Base-by-base conservation (phyloP, 2,888 invertebrate species). In the Malachius bipustulatus region DNA sequence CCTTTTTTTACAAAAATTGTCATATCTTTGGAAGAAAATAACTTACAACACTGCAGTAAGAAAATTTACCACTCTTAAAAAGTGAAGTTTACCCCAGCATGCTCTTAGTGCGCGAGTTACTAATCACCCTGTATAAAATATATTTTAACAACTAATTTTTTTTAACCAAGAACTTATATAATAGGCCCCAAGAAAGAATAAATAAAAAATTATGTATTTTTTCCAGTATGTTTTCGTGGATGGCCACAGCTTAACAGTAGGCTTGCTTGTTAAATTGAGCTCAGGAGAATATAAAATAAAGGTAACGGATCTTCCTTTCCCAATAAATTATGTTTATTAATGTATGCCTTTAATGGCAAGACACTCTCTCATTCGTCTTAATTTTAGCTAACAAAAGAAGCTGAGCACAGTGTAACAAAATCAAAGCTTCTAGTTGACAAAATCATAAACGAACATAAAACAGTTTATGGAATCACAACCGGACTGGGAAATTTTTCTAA, bases 231-330 rank as follows among this genome's bases (percentile, higher is more conserved):
- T 73, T n/a, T 63, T 64, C 26, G 42, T 75, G 44, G 73, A 73
- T 50, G 74, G 75, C 6, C 59, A 63, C 44, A 69, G 65, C 45
- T 54, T 76, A 35, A 62, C 67, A 2, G 63, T 71, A 0, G 69
- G 71, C 41, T 71, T 73, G 45, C 57, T 76, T 14, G 59, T 71
- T 2, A 56, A 64, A 30, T 58, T 76, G 16, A 73, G 74, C 4
- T 62, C 64, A 44, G 71, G 71, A 3, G 51, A 61, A 34, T 70
- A 64, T 49, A 63, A 66, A 44, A 66, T 75, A 12, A 67, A 67
- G 62, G 71, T 70, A 49, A 47, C 49, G 10, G 13, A 16, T 26
- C 12, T 24, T 24, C n/a, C 19, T 30, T 33, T n/a, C n/a, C n/a
- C n/a, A n/a, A n/a, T n/a, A n/a, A n/a, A n/a, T n/a, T n/a, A n/a